Evolutionary conservation across 2,888 invertebrate species (phyloP).

Genomic region (Operophtera brumata): DNA sequence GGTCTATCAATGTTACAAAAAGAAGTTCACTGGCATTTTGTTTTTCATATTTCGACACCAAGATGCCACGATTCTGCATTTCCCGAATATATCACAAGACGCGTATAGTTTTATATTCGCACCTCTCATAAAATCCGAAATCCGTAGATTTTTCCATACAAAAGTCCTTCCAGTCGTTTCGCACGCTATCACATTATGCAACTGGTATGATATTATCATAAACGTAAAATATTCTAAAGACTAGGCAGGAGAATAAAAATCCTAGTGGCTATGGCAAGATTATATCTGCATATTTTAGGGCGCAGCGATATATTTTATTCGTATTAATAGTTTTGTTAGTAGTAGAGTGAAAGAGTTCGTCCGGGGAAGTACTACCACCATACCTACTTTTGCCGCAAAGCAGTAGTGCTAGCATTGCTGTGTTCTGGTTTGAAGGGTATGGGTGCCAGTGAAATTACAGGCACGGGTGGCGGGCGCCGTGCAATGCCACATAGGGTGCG

Average conservation of each 20-base stretch:
- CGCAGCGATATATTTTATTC: too few species aligned
- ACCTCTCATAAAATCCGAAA: constrained; percentile 54
- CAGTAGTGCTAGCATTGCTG: too few species aligned
- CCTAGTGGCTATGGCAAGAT: not conserved
- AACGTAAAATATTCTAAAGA: constrained; percentile 45
- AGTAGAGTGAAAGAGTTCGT: too few species aligned
- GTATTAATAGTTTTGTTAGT: too few species aligned
- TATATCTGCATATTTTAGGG: not conserved
- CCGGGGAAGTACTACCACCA: too few species aligned
- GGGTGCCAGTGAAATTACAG: too few species aligned
- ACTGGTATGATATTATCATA: constrained; percentile 70
- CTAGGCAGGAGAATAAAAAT: not conserved
- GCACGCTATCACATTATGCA: constrained; percentile 72
- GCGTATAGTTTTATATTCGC: constrained; percentile 34
- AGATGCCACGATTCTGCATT: not conserved
- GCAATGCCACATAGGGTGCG: too few species aligned
- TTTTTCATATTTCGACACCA: not conserved
- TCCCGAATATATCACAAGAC: constrained; percentile 22
- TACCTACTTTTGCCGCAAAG: too few species aligned
- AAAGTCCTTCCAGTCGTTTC: constrained; percentile 59
- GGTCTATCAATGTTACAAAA: not conserved
- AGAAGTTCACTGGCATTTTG: not conserved
- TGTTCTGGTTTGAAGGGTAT: too few species aligned
- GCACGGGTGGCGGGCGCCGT: too few species aligned
- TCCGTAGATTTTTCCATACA: constrained; percentile 57